These are phyloP conservation scores for Dynastes maya DNA, from an alignment of 2,888 invertebrate species.

Conservation along the genomic window DNA sequence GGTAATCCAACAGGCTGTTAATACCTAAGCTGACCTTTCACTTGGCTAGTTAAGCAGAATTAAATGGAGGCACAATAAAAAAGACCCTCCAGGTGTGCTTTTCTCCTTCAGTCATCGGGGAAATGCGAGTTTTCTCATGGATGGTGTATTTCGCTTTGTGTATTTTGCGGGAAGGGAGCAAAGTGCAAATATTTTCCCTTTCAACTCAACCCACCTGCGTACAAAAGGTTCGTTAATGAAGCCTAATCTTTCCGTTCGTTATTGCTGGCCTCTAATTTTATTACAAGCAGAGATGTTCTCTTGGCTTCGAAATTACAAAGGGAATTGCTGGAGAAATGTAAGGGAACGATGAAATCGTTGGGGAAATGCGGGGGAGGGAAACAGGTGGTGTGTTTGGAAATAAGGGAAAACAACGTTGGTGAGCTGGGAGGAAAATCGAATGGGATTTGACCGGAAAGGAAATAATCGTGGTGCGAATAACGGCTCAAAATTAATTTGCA, in stretches of 20 bases:
- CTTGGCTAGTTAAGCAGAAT: constrained; percentile 16
- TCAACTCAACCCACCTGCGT: constrained; percentile 44
- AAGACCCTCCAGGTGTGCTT: constrained; percentile 12
- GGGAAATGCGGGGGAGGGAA: constrained; percentile 23
- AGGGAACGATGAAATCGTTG: constrained; percentile 22
- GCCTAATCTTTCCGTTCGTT: constrained; percentile 44
- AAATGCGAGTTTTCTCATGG: constrained; percentile 26
- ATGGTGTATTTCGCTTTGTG: constrained; percentile 41
- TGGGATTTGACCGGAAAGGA: constrained; percentile 30
- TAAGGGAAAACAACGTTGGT: constrained; percentile 15
- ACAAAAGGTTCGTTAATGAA: constrained; percentile 45
- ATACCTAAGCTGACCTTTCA: constrained; percentile 1
- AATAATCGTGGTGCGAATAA: constrained; percentile 27
- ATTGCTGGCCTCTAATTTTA: constrained; percentile 41
- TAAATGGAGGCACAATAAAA: constrained; percentile 33
- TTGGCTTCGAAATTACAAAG: constrained; percentile 37
- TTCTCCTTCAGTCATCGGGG: constrained; percentile 16
- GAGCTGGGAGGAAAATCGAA: constrained; percentile 21
- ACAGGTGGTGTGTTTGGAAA: constrained; percentile 35
- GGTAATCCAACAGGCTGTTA: not conserved
- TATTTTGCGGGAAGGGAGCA: constrained; percentile 33
- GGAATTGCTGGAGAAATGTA: constrained; percentile 22
- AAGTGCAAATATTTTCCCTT: constrained; percentile 44
- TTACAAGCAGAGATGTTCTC: constrained; percentile 42
- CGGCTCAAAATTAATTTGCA: constrained; percentile 38